Evolutionary conservation across 2,113 vertebrate species (phyloP), one percentile per base, ranked within the genome.

Genomic region (Tamias sibiricus): DNA sequence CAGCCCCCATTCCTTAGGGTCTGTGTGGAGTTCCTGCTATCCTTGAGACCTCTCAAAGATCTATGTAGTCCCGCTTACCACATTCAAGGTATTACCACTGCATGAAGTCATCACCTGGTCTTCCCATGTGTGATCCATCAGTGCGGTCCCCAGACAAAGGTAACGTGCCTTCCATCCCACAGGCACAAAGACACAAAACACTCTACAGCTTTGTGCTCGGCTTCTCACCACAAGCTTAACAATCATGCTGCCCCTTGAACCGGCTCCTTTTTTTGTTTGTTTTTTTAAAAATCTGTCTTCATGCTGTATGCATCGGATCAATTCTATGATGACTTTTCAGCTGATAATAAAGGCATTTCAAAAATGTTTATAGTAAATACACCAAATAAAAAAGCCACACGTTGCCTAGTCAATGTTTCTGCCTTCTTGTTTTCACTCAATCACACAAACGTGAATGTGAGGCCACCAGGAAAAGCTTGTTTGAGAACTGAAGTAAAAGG

Each of bases 181-280:
- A 83, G 80, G 75, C 95, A 89, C 59, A 64, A 82, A 87, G 79
- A 64, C 40, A 4, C 62, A 52, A 32, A 62, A 74, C 40, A 54
- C 80, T 24, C 52, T 1, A 0, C 0, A 28, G 40, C 72, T 9
- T 6, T 4, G 0, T 1, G 35, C 69, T 35, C 12, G 32, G 26
- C 59, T 32, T 47, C 20, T 26, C 1, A 75, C 66, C n/a, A 4
- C 0, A 28, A 35, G 69, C 77, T 32, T 16, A 49, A 52, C 47
- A 6, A 8, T 32, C 37, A 13, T n/a, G 11, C 22, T 26, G 57
- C 66, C 37, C 28, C 64, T 62, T 71, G 0, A 14, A 26, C 44
- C 69, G 54, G 54, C 74, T 16, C 1, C 0, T 3, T 17, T 13
- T 49, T 37, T 49, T 13, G 2, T 13, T 49, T 49, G 47, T 13